Conservation (phyloP, 92 coral and sea anemone species). For the Epizoanthus ramosus region DNA sequence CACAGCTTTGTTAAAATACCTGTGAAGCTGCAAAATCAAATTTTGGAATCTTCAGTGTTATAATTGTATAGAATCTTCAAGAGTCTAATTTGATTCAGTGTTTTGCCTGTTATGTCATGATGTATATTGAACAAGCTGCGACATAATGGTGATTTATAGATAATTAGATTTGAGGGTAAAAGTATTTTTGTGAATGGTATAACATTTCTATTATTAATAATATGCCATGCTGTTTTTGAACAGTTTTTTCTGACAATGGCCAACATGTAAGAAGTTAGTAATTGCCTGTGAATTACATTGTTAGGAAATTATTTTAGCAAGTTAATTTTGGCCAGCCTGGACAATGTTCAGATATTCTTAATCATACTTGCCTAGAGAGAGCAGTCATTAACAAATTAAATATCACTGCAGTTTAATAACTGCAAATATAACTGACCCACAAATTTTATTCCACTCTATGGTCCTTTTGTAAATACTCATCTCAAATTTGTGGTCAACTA, state of each 20-base stretch:
- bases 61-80: not conserved
- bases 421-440: no score
- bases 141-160: not conserved
- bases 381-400: not conserved
- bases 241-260: not conserved
- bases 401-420: no score
- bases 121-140: no score
- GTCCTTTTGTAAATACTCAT: no score
- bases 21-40: not conserved
- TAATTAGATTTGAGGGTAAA: not conserved
- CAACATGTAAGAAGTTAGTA: not conserved
- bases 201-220: not conserved
- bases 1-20: conserved; percentile 10
- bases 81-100: not conserved
- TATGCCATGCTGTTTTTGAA: not conserved
- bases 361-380: conserved; percentile 11
- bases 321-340: not conserved
- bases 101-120: no score
- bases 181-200: conserved; percentile 16
- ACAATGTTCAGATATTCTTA: conserved; percentile 5
- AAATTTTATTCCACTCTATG: no score
- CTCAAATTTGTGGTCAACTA: no score
- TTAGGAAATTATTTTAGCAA: conserved; percentile 8
- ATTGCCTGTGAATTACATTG: not conserved
- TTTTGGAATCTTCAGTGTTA: not conserved